Base-by-base conservation (phyloP, 1,140 invertebrate genomes). In the Drosophila pruinosa region DNA sequence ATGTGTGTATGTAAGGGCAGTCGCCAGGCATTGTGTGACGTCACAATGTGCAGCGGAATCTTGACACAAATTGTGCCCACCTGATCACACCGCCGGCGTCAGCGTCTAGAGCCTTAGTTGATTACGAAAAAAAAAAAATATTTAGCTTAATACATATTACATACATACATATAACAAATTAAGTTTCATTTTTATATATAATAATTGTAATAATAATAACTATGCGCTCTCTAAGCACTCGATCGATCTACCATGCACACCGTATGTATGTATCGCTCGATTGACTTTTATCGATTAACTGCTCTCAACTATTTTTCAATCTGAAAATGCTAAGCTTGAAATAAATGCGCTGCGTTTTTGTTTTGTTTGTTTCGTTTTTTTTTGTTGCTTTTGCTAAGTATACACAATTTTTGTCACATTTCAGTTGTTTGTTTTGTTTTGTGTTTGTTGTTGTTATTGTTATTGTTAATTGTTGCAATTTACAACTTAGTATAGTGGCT, bases 381-480 rank as follows among this genome's bases (percentile, higher is more conserved):
- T 21, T 39, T 26, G 39, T 14, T 22, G 4, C 24, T 56, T 61
- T 69, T 62, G 36, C 43, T 68, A 56, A 26, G 36, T 41, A 59
- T 67, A 68, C 24, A 68, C 57, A 68, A 68, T 17, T 56, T 59
- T 50, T 68, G 45, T 61, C 64, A 59, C 54, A 67, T 61, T 52
- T 43, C 12, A 22, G 41, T 64, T 65, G 39, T 47, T 21, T 41
- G 28, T 65, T 6, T 67, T 38, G 1, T 17, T 47, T n/a, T n/a
- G 39, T 47, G 28, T 41, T 39, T 65, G 10, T 67, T 38, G 1
- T 17, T 47, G 43, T 50, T 31, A 12, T 28, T 47, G 39, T 57
- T 39, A 14, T 65, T 67, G 45, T 48, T 57, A 47, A 48, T 65
- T 57, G 43, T 68, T 77, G 59, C 58, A 70, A 57, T 67, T 78